Evolutionary conservation across 2,113 vertebrate genomes (phyloP), one percentile per base, ranked within the genome.

Genomic region (Gobiocypris rarus): DNA sequence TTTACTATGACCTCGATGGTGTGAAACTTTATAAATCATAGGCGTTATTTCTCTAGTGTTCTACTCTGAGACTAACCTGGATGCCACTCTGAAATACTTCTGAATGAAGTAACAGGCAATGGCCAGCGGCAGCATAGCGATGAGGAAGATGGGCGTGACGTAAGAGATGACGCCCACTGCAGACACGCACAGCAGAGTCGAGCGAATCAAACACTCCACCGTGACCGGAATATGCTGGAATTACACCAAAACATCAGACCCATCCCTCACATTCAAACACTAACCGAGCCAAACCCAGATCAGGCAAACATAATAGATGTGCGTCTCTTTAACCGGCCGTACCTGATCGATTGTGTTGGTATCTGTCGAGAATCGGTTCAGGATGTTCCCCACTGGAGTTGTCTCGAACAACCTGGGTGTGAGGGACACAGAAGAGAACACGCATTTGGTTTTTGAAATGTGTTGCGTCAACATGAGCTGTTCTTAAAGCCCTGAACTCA

Each of bases 41-140:
- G 63, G 9, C 31, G 5, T 9, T 7, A 15, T 52, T 9, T 1
- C 8, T 67, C 31, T 9, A 22, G 4, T 22, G 34, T 3, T 17
- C 7, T 28, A 2, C 7, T 11, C 24, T 76, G n/a, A 9, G 34
- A 48, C 91, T 89, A 73, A 95, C 94, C 98, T 97, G 92, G 98
- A 99, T 0, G 98, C 98, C 1, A 99, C 95, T 56, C 98, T 91
- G 92, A 99, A 99, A 90, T 99, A 98, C 87, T 99, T 99, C 94
- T 99, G 98, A 86, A 98, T 98, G 93, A 99, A 99, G 94, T 99
- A 99, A 92, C 96, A 99, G 89, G 95, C 87, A 79, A 99, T 87
- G 0, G 96, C 95, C 41, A 99, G 94, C 4, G 98, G 98, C 65
- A 98, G 85, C 76, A 99, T 94, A 41, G 97, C 95, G 15, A 99